Conservation (phyloP, 2,888 invertebrate species). For the Mylabris sibirica region DNA sequence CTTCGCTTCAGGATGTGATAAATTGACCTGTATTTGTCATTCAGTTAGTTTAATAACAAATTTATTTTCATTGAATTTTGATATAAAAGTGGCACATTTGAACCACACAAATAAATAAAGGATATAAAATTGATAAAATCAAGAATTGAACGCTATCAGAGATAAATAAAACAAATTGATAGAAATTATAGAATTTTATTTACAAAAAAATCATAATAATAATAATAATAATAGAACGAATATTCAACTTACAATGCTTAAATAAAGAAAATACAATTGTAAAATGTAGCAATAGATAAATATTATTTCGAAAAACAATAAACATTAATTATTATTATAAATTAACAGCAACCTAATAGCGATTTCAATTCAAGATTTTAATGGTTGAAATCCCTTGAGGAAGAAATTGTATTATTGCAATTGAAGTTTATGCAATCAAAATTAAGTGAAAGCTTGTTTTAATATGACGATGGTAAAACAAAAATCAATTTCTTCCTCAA, state of each 20-base stretch:
- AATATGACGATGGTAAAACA: neutral
- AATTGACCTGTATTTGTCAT: neutral
- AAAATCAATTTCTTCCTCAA: slow-evolving; percentile 40
- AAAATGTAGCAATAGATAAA: slow-evolving; percentile 6
- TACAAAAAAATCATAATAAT: slow-evolving; percentile 25
- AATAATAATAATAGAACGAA: slow-evolving; percentile 15
- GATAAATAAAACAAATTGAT: slow-evolving; percentile 16
- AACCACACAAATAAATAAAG: neutral
- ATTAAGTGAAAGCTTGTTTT: slow-evolving; percentile 2
- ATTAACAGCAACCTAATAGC: slow-evolving; percentile 47
- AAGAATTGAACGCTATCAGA: slow-evolving; percentile 29
- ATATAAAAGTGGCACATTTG: neutral
- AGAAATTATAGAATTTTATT: slow-evolving; percentile 29
- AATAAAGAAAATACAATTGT: slow-evolving; percentile 20
- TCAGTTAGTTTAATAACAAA: neutral
- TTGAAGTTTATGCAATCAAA: slow-evolving; percentile 20
- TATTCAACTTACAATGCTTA: slow-evolving; percentile 19
- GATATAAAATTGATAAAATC: slow-evolving; percentile 21
- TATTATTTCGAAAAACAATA: slow-evolving; percentile 11
- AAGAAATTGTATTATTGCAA: slow-evolving; percentile 35
- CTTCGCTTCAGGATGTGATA: too few species aligned
- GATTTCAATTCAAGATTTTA: slow-evolving; percentile 55
- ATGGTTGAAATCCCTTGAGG: slow-evolving; percentile 36
- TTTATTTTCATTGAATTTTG: neutral
- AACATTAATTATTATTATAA: slow-evolving; percentile 20